Conservation (phyloP, 2,113 vertebrate genomes). For the Thryonomys swinderianus region DNA sequence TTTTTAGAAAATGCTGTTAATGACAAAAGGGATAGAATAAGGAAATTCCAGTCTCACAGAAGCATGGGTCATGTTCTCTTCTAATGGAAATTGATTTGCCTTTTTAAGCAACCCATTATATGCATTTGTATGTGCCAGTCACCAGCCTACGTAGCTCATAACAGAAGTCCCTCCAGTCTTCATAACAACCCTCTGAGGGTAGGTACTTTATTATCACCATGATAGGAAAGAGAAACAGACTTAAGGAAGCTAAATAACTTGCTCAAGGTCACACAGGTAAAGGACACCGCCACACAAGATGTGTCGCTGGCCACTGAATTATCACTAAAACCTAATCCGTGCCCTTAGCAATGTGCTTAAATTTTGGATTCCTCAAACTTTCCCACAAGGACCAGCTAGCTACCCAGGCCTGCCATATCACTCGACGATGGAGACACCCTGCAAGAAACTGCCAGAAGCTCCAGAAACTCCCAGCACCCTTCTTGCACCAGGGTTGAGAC, state of each 20-base stretch:
- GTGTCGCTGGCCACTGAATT: neutral
- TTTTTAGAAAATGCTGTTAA: neutral
- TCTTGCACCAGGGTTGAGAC: neutral
- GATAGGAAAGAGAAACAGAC: neutral
- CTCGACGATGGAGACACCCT: neutral
- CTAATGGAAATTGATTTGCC: constrained; percentile 25
- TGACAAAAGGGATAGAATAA: constrained; percentile 3
- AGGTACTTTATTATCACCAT: neutral
- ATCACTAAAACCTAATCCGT: neutral
- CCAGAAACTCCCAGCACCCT: neutral
- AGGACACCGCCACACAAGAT: neutral
- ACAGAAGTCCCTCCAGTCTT: neutral
- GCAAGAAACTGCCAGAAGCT: too few species aligned
- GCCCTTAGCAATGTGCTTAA: neutral
- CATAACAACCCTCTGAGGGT: neutral
- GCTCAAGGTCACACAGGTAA: neutral
- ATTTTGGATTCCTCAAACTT: neutral
- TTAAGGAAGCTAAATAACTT: neutral
- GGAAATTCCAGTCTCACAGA: neutral
- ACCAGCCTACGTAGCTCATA: neutral
- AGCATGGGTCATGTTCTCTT: neutral
- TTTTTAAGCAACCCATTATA: constrained; percentile 44
- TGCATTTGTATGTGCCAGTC: neutral
- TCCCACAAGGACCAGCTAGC: neutral
- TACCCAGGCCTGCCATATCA: neutral